Conservation (phyloP, 2,888 invertebrate species). For the Pterostichus madidus region DNA sequence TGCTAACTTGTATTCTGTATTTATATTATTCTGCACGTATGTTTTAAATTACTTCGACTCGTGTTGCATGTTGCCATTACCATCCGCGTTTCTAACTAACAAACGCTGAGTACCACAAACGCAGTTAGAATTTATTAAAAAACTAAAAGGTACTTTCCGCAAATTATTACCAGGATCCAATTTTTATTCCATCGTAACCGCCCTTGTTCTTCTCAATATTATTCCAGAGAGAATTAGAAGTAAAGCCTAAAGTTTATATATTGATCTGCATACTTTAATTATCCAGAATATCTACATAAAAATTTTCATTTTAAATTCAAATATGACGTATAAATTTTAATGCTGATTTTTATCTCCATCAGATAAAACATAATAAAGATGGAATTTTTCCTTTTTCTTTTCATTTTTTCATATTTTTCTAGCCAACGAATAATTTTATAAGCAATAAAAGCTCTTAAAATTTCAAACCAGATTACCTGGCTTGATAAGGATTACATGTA, state of each 20-base stretch:
- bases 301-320: slow-evolving; percentile 39
- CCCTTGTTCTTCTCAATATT: not conserved
- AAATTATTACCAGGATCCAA: too few species aligned
- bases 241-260: not conserved
- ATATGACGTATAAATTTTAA: slow-evolving; percentile 46
- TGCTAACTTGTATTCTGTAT: slow-evolving; percentile 43
- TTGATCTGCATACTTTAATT: slow-evolving; percentile 43
- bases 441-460: slow-evolving; percentile 43
- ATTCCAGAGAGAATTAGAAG: too few species aligned
- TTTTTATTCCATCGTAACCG: too few species aligned
- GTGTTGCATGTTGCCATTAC: slow-evolving; percentile 12
- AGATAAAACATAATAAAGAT: slow-evolving; percentile 40
- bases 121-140: not conserved
- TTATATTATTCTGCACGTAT: slow-evolving; percentile 49
- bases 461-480: slow-evolving; percentile 8
- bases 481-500: slow-evolving; percentile 26
- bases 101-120: not conserved
- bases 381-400: not conserved
- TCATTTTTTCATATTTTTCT: slow-evolving; percentile 26
- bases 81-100: not conserved
- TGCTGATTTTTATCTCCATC: slow-evolving; percentile 47
- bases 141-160: too few species aligned
- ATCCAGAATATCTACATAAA: slow-evolving; percentile 33
- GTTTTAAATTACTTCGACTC: slow-evolving; percentile 36
- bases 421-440: slow-evolving; percentile 38